Base-by-base conservation (phyloP, 2,797 vertebrate genomes). In the Phrynocephalus guinanensis region DNA sequence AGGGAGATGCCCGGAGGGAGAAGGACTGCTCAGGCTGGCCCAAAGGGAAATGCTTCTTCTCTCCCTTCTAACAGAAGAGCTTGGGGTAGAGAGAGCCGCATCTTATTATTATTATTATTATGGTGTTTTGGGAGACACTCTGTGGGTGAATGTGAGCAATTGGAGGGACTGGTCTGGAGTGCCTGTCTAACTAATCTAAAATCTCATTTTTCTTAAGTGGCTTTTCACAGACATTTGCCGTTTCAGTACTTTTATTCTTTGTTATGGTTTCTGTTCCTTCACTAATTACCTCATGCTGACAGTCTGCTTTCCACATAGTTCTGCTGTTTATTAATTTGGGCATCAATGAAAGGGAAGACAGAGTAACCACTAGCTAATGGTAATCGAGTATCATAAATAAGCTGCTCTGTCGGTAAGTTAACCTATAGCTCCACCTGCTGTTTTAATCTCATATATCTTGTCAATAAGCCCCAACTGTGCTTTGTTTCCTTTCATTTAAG, bases 261-360 rank as follows among this genome's bases (percentile, higher is more conserved):
- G 63, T 48, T 88, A 91, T 89, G 48, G 67, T 87, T 90, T 93
- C 90, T 95, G 92, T 94, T 83, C 87, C 66, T 94, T 89, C 87
- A 93, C 92, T 91, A 93, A 90, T 86, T 92, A 91, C 88, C 86
- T 89, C 82, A 87, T 16, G 56, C 91, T 91, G 92, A 91, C 92
- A 90, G 88, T 90, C 91, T 94, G 91, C 88, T 89, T 93, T 93
- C 90, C 89, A 83, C 33, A 9, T 85, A 92, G 44, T 72, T 84
- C 66, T 91, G 77, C 79, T 84, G 3, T 87, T 90, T 85, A 10
- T 88, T 91, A 11, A 70, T 89, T 72, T 90, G 79, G 60, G 0
- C n/a, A 67, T 56, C 84, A 83, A 56, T 89, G 60, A 86, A 78
- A 87, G 10, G 38, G 60, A 50, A 10, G 15, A 70, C 85, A 77